A percentile compares a stretch with the other conserved stretches of the same genome.
phyloP scores from a whole-genome alignment of 1,140 invertebrate species.

The Chrysopa pallens region DNA sequence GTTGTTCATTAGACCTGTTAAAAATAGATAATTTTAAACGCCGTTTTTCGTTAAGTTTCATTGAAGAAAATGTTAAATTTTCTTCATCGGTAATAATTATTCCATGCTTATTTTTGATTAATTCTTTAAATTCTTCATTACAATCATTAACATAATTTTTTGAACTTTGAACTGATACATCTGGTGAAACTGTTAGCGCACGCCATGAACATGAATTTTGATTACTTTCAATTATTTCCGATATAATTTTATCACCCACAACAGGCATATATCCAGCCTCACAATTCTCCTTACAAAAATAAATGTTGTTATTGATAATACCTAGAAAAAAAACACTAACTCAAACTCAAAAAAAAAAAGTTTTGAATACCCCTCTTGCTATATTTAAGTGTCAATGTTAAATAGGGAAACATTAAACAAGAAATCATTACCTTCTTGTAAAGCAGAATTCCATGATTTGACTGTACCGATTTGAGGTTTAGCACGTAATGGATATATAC shows the following conservation, averaged over 20 bases:
- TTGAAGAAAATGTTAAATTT: slow-evolving; percentile 18
- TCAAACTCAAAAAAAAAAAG: too few species aligned
- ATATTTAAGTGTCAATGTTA: too few species aligned
- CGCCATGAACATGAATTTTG: slow-evolving; percentile 38
- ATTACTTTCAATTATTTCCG: slow-evolving; percentile 46
- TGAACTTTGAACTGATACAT: slow-evolving; percentile 9
- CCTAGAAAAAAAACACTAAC: slow-evolving; percentile 28
- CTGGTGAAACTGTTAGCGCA: slow-evolving; percentile 30
- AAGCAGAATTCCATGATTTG: slow-evolving; percentile 26
- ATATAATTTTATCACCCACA: slow-evolving; percentile 33
- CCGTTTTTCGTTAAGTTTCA: slow-evolving; percentile 9
- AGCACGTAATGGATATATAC: slow-evolving; percentile 30
- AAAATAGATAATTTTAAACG: slow-evolving; percentile 9
- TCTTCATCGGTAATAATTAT: slow-evolving; percentile 24
- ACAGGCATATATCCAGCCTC: slow-evolving; percentile 29
- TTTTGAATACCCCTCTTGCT: too few species aligned
- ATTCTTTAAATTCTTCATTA: slow-evolving; percentile 6
- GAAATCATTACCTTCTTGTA: too few species aligned
- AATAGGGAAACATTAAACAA: too few species aligned
- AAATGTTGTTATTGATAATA: slow-evolving; percentile 28
- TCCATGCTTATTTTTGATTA: slow-evolving; percentile 19
- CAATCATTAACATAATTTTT: slow-evolving; percentile 2
- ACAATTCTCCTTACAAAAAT: slow-evolving; percentile 32
- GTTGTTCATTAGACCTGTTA: slow-evolving; percentile 18
- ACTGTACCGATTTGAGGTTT: slow-evolving; percentile 27